These are phyloP conservation scores for Philaethria dido DNA, from an alignment of 2,888 invertebrate genomes.

Conservation along the genomic window DNA sequence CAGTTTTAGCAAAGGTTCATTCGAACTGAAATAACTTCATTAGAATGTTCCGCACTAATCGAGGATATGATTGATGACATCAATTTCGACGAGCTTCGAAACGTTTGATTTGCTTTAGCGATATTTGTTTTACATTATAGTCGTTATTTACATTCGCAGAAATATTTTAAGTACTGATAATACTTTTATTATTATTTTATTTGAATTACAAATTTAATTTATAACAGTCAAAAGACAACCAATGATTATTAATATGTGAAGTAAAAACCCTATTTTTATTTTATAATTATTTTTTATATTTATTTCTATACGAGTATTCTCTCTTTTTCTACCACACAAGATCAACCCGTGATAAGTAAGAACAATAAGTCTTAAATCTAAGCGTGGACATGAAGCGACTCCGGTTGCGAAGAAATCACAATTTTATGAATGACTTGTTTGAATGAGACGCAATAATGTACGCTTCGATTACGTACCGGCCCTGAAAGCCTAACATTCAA, in stretches of 20 bases:
- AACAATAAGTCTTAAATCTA: slow-evolving; percentile 42
- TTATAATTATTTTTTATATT: no score
- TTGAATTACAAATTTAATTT: no score
- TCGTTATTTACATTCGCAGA: slow-evolving; percentile 38
- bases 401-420: slow-evolving; percentile 71
- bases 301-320: background rate
- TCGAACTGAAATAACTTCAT: slow-evolving; percentile 18
- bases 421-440: slow-evolving; percentile 82
- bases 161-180: background rate
- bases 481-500: slow-evolving; percentile 63
- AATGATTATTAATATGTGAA: no score
- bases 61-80: slow-evolving; percentile 19
- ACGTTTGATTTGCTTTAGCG: slow-evolving; percentile 13
- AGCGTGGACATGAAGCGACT: slow-evolving; percentile 64
- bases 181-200: background rate
- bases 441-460: slow-evolving; percentile 78
- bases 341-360: background rate
- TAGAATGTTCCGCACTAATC: slow-evolving; percentile 17
- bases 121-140: slow-evolving; percentile 13
- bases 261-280: no score
- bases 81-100: slow-evolving; percentile 10
- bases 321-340: background rate
- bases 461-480: slow-evolving; percentile 58
- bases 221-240: no score
- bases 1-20: slow-evolving; percentile 21